Percentiles rank a stretch among this genome's conserved stretches.
These are phyloP conservation scores for Enteromius paludinosus DNA, from an alignment of 2,797 vertebrate genomes.

Conservation along the genomic window DNA sequence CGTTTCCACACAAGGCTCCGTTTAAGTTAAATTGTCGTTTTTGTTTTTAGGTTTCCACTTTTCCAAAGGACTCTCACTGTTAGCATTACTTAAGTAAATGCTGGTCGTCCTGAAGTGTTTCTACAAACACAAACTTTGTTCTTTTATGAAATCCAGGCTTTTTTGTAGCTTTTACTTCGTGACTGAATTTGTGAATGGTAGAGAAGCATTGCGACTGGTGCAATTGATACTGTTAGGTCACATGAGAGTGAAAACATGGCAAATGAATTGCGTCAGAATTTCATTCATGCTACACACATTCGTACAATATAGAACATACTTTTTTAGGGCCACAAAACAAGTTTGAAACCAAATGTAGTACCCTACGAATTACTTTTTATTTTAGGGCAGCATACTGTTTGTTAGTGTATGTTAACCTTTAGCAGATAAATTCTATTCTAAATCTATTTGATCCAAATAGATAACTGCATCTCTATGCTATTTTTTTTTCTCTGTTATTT, in stretches of 20 bases:
- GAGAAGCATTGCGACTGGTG: neutral
- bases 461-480: neutral
- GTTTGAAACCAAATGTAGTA: neutral
- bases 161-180: neutral
- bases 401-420: neutral
- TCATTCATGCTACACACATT: neutral
- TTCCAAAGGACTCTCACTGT: neutral
- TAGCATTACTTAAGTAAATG: neutral
- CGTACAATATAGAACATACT: neutral
- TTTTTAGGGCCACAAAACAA: neutral
- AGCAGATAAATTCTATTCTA: too few species aligned
- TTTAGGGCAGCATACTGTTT: neutral
- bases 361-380: neutral
- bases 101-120: neutral
- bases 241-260: neutral
- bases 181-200: neutral
- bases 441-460: too few species aligned
- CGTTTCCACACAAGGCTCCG: neutral
- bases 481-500: neutral
- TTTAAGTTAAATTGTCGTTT: slow-evolving; percentile 9
- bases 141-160: neutral
- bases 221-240: neutral
- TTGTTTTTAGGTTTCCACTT: neutral
- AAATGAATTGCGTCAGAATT: neutral
- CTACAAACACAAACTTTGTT: neutral